Conservation (phyloP, 2,797 vertebrate species). For the Anguilla megastoma region DNA sequence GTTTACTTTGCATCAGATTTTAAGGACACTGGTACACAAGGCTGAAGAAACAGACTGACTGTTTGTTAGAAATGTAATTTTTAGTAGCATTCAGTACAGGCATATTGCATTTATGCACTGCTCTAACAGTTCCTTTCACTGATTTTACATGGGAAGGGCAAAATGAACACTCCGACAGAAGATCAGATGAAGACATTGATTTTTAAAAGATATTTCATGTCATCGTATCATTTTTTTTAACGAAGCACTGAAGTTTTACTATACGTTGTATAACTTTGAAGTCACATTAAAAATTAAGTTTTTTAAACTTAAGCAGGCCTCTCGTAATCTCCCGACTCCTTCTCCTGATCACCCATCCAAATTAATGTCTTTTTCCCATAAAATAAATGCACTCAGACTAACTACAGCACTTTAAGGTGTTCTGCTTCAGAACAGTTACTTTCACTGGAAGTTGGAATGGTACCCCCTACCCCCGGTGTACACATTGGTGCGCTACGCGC, state of each 20-base stretch:
- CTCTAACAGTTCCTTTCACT: not conserved
- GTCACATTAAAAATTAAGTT: not conserved
- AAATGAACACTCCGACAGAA: not conserved
- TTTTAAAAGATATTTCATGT: not conserved
- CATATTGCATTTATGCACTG: not conserved
- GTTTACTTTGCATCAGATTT: not conserved
- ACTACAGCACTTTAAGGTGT: constrained; percentile 3
- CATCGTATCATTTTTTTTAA: not conserved
- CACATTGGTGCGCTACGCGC: not conserved
- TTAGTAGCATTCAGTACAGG: not conserved
- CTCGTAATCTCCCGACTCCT: not conserved
- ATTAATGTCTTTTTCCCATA: not conserved
- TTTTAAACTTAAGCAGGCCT: not conserved
- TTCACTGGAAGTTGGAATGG: constrained; percentile 10
- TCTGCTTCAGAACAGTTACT: constrained; percentile 9
- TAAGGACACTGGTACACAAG: not conserved
- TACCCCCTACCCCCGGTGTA: not conserved
- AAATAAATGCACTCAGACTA: constrained; percentile 3
- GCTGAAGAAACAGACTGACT: not conserved
- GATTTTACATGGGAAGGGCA: not conserved
- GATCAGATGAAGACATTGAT: not conserved
- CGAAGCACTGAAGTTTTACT: not conserved
- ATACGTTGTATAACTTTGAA: not conserved
- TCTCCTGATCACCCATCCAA: not conserved
- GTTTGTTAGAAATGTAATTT: not conserved